A percentile compares a stretch with the other conserved stretches of the same genome.
Conservation (phyloP, 2,113 vertebrate genomes). For the Pontoporia blainvillei region DNA sequence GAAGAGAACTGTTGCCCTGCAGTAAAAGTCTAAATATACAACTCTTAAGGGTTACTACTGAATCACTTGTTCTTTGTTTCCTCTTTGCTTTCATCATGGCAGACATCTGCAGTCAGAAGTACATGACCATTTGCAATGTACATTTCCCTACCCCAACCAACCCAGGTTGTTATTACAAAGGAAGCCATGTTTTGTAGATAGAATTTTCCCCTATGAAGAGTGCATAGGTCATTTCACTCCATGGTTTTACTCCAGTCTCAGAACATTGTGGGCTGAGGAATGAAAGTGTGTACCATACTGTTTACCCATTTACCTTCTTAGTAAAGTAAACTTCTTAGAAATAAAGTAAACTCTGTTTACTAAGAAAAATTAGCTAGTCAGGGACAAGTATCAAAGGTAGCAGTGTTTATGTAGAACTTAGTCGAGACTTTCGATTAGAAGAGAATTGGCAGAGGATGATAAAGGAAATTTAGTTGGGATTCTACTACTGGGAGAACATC, state of each 20-base stretch:
- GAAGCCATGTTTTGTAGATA: neutral
- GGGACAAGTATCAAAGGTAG: neutral
- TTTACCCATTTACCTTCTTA: neutral
- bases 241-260: neutral
- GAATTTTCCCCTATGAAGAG: neutral
- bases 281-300: neutral
- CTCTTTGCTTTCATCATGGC: neutral
- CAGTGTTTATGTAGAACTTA: neutral
- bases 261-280: neutral
- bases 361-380: neutral
- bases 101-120: neutral
- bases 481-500: neutral
- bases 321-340: neutral
- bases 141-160: neutral
- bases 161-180: neutral
- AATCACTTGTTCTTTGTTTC: neutral
- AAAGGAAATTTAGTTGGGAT: neutral
- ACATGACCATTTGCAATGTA: neutral
- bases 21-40: neutral
- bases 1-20: neutral
- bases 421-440: neutral
- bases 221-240: neutral
- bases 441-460: neutral
- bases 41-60: neutral
- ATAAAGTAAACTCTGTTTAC: neutral